These are phyloP conservation scores for Acronicta psi DNA, from an alignment of 2,888 invertebrate genomes.

Conservation along the genomic window DNA sequence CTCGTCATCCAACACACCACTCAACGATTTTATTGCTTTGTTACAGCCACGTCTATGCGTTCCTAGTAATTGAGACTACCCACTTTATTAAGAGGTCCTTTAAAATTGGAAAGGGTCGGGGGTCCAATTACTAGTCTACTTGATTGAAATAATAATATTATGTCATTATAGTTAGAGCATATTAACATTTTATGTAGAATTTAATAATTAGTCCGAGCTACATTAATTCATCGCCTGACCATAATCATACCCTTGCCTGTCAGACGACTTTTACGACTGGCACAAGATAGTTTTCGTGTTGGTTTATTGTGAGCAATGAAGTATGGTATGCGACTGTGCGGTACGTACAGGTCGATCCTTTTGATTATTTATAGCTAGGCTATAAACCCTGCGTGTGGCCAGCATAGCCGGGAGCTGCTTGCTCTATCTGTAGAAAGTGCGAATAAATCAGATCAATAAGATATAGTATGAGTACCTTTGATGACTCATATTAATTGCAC, in stretches of 20 bases:
- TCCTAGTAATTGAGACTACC: conserved; percentile 45
- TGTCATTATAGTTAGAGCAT: not conserved
- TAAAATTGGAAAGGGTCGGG: conserved; percentile 6
- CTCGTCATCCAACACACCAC: conserved; percentile 53
- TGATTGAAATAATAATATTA: not conserved
- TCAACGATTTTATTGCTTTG: conserved; percentile 51
- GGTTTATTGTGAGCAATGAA: conserved; percentile 16
- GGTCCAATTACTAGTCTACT: too few species aligned
- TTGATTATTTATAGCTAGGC: conserved; percentile 33
- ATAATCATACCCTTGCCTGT: not conserved
- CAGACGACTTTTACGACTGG: conserved; percentile 16
- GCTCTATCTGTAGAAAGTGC: conserved; percentile 16
- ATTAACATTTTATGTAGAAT: too few species aligned
- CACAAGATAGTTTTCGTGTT: conserved; percentile 9
- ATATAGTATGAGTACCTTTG: too few species aligned
- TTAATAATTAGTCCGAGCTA: not conserved
- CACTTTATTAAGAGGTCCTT: conserved; percentile 28
- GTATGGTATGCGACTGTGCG: conserved; percentile 10
- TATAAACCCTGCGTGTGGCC: conserved; percentile 44
- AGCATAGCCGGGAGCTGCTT: conserved; percentile 11
- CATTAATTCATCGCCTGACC: not conserved
- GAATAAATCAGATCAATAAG: conserved; percentile 33
- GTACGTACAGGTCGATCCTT: conserved; percentile 15
- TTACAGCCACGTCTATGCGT: conserved; percentile 47
- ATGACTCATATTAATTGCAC: too few species aligned